Conservation (phyloP, 2,888 invertebrate species). For the Zootermopsis nevadensis region DNA sequence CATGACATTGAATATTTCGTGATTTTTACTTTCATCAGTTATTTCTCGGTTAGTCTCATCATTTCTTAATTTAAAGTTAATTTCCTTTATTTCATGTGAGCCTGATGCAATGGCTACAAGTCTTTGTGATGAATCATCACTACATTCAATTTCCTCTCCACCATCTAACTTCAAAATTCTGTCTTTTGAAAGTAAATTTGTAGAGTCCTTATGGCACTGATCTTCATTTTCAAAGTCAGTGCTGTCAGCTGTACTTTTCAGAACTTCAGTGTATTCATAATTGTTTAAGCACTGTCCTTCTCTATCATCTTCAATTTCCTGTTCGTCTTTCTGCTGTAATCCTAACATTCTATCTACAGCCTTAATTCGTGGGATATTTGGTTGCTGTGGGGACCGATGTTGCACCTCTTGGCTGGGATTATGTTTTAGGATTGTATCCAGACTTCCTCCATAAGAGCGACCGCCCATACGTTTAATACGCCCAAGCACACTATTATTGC, state of each 20-base stretch:
- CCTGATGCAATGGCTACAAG: neutral
- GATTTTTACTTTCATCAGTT: neutral
- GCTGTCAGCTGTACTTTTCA: neutral
- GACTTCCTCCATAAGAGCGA: conserved; percentile 46
- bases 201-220: too few species aligned
- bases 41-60: neutral
- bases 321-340: neutral
- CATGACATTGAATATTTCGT: neutral
- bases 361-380: conserved; percentile 37
- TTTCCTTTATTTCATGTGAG: neutral
- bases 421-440: conserved; percentile 43
- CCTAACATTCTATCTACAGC: conserved; percentile 39
- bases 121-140: too few species aligned
- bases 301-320: too few species aligned
- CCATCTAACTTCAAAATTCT: too few species aligned
- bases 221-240: neutral
- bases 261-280: neutral
- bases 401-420: neutral
- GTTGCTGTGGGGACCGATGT: conserved; percentile 25
- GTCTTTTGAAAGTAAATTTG: too few species aligned
- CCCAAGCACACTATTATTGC: conserved; percentile 42
- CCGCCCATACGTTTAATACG: conserved; percentile 49
- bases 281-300: neutral
- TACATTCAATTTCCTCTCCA: too few species aligned
- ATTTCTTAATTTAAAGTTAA: neutral